A percentile compares a stretch with the other conserved stretches of the same genome.
phyloP scores from a whole-genome alignment of 2,113 vertebrate species.

The Nesoenas mayeri region DNA sequence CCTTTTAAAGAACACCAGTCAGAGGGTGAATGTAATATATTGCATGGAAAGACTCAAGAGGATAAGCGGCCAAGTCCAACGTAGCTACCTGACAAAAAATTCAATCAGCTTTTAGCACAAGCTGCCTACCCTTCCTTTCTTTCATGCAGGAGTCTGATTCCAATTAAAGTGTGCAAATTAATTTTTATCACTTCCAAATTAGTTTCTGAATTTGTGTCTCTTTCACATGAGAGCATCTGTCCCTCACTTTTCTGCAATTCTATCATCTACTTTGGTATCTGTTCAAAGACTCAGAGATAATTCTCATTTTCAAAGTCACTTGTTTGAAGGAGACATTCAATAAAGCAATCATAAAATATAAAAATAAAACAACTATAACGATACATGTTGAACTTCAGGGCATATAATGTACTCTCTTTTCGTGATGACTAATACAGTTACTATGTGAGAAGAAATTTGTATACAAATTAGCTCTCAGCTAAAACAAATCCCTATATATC shows the following conservation, averaged over 20 bases:
- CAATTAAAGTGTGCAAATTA: slow-evolving; percentile 91
- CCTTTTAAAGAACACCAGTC: slow-evolving; percentile 84
- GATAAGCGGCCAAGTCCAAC: slow-evolving; percentile 80
- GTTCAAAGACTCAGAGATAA: slow-evolving; percentile 50
- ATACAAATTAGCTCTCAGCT: slow-evolving; percentile 9
- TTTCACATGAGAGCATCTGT: slow-evolving; percentile 76
- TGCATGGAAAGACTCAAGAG: slow-evolving; percentile 83
- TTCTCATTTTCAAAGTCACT: slow-evolving; percentile 33
- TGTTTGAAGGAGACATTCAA: slow-evolving; percentile 46
- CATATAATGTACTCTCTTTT: not conserved
- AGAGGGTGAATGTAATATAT: slow-evolving; percentile 84
- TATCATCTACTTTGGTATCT: slow-evolving; percentile 55
- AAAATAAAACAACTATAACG: slow-evolving; percentile 8
- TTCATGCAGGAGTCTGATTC: slow-evolving; percentile 75
- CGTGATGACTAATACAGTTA: slow-evolving; percentile 26
- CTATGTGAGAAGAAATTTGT: slow-evolving; percentile 14
- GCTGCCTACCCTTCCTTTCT: slow-evolving; percentile 72
- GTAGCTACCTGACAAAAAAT: slow-evolving; percentile 91
- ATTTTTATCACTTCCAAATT: slow-evolving; percentile 86
- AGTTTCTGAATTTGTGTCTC: slow-evolving; percentile 79
- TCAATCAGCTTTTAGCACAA: slow-evolving; percentile 84
- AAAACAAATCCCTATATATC: not conserved
- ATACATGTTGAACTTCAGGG: slow-evolving; percentile 23
- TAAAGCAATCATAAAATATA: slow-evolving; percentile 30
- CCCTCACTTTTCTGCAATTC: slow-evolving; percentile 63